Evolutionary conservation across 2,113 vertebrate genomes (phyloP).

Genomic region (Vulpes lagopus): DNA sequence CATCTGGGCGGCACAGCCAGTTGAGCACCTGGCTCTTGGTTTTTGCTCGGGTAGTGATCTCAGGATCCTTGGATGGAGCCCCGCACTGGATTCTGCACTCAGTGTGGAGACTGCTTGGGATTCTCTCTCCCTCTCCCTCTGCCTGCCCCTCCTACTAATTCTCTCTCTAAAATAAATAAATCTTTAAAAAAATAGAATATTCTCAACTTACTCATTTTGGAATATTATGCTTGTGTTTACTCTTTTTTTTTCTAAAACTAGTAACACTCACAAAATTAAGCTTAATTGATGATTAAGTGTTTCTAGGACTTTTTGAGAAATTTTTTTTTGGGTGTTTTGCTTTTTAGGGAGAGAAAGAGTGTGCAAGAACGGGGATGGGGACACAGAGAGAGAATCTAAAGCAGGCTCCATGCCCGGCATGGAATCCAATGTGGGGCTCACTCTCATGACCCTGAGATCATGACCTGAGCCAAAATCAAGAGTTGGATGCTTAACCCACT

Average conservation of each 20-base stretch:
- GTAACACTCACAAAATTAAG: neutral
- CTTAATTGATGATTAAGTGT: constrained; percentile 2
- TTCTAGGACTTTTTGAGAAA: neutral
- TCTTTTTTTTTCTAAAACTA: constrained; percentile 26
- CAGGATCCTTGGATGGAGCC: neutral
- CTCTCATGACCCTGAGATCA: neutral
- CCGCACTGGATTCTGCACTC: neutral
- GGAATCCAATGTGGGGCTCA: neutral
- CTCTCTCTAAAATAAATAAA: neutral
- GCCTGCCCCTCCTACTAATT: neutral
- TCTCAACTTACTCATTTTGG: neutral
- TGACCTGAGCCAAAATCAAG: neutral
- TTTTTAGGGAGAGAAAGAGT: neutral
- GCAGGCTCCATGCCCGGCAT: neutral
- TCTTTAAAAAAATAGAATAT: neutral
- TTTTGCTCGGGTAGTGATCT: neutral
- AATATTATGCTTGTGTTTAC: constrained; percentile 8
- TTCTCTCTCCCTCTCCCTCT: neutral
- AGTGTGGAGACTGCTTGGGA: neutral
- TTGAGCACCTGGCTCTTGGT: neutral
- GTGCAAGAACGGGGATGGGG: neutral
- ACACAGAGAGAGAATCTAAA: neutral
- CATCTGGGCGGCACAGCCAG: neutral
- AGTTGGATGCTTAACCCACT: neutral
- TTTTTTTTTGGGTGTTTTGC: neutral